These are phyloP conservation scores for Pangasius macronema DNA, from an alignment of 2,797 vertebrate species.

Conservation along the genomic window DNA sequence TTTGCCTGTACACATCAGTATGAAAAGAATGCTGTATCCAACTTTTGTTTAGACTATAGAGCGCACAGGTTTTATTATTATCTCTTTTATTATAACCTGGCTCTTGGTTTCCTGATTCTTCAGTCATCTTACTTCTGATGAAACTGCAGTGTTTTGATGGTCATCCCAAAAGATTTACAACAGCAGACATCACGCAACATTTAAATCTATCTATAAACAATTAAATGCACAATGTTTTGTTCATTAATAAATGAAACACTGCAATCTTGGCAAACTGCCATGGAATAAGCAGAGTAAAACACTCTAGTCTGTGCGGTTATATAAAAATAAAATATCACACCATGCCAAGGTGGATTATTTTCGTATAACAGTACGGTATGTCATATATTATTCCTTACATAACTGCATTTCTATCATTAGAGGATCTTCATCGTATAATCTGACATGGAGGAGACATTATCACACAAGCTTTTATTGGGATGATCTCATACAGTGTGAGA, in stretches of 20 bases:
- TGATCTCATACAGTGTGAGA: no score
- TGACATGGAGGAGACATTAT: not conserved
- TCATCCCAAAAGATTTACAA: no score
- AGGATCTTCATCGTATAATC: not conserved
- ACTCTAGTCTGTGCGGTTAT: not conserved
- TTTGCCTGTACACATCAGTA: not conserved
- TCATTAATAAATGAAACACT: not conserved
- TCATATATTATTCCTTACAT: not conserved
- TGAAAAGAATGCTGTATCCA: not conserved
- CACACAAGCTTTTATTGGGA: no score
- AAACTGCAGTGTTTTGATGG: no score
- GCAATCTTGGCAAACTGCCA: not conserved
- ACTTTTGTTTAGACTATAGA: not conserved
- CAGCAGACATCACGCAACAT: not conserved
- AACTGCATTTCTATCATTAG: not conserved
- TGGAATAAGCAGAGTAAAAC: not conserved
- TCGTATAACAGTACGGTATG: not conserved
- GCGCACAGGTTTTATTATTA: not conserved
- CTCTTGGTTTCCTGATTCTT: no score
- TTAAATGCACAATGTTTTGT: not conserved
- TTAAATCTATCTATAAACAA: not conserved
- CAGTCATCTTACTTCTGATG: no score
- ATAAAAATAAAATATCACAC: not conserved
- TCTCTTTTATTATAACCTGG: not conserved
- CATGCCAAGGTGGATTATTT: not conserved